Conservation (phyloP, 1,140 invertebrate species). For the Drosophila littoralis region DNA sequence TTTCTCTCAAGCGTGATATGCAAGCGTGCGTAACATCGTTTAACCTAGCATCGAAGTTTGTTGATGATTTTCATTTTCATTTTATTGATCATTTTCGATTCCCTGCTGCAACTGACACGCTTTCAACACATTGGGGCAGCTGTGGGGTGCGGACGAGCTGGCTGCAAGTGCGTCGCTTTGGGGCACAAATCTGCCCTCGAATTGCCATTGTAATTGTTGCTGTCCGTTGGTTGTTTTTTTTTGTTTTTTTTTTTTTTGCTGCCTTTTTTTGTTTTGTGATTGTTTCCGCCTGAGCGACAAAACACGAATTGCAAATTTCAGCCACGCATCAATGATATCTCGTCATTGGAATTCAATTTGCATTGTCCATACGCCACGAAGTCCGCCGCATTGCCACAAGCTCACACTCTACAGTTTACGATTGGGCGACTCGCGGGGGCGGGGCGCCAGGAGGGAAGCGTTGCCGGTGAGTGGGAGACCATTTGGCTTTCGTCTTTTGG, state of each 20-base stretch:
- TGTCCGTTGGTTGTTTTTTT: conserved; percentile 31
- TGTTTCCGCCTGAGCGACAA: conserved; percentile 70
- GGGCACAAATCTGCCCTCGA: conserved; percentile 21
- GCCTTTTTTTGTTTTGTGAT: conserved; percentile 60
- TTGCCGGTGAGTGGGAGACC: not conserved
- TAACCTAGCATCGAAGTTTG: not conserved
- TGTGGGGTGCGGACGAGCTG: not conserved
- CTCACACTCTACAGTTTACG: conserved; percentile 32
- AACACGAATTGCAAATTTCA: conserved; percentile 80
- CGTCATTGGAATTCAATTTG: conserved; percentile 81
- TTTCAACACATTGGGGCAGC: not conserved
- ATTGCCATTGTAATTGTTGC: conserved; percentile 42
- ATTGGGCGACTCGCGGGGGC: not conserved
- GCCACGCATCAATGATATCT: conserved; percentile 78
- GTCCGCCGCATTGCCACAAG: conserved; percentile 51
- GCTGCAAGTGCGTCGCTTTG: conserved; percentile 18
- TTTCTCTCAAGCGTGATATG: not conserved
- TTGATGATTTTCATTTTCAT: conserved; percentile 6
- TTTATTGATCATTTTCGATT: too few species aligned
- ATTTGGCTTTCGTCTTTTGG: conserved; percentile 71
- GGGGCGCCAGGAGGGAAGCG: not conserved
- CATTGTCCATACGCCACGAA: conserved; percentile 58
- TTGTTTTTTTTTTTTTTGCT: conserved; percentile 50
- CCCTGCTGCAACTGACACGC: not conserved
- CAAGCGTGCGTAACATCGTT: not conserved